These are phyloP conservation scores for Ancistrus triradiatus DNA, from an alignment of 2,113 vertebrate species.

Conservation along the genomic window DNA sequence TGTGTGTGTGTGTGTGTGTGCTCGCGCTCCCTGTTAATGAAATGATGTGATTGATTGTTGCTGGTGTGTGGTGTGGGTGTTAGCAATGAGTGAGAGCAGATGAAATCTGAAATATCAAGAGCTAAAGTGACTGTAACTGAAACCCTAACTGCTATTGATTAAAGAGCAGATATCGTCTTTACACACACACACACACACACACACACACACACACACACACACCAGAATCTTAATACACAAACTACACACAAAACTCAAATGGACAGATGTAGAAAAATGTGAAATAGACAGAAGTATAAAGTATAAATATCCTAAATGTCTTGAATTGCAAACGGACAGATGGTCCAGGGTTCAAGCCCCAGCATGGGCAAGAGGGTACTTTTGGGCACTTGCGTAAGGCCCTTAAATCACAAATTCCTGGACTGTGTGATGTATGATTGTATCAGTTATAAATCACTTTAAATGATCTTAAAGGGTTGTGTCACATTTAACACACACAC, in stretches of 20 bases:
- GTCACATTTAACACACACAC: too few relatives aligned
- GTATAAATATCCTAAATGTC: too few relatives aligned
- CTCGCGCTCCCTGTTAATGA: slow-evolving; percentile 63
- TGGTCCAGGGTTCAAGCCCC: too few relatives aligned
- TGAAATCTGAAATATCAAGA: slow-evolving; percentile 74
- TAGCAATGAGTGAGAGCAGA: slow-evolving; percentile 64
- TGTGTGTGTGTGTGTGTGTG: slow-evolving; percentile 27
- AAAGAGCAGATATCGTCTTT: slow-evolving; percentile 67
- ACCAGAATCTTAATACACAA: background rate
- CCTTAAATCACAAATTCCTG: too few relatives aligned
- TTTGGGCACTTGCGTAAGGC: too few relatives aligned
- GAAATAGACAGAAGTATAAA: too few relatives aligned
- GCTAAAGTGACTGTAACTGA: slow-evolving; percentile 73
- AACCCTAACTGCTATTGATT: slow-evolving; percentile 74
- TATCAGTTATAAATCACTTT: too few relatives aligned
- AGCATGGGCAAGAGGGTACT: too few relatives aligned
- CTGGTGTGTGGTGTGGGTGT: slow-evolving; percentile 57
- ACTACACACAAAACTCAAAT: slow-evolving; percentile 2
- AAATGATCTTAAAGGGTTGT: too few relatives aligned
- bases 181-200: slow-evolving; percentile 39
- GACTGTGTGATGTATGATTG: too few relatives aligned
- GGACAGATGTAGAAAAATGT: too few relatives aligned
- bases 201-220: slow-evolving; percentile 11
- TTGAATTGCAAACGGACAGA: too few relatives aligned
- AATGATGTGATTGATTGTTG: slow-evolving; percentile 68